A percentile compares a stretch with the other conserved stretches of the same genome.
phyloP scores from a whole-genome alignment of 2,113 vertebrate species.

The Brienomyrus longianalis region DNA sequence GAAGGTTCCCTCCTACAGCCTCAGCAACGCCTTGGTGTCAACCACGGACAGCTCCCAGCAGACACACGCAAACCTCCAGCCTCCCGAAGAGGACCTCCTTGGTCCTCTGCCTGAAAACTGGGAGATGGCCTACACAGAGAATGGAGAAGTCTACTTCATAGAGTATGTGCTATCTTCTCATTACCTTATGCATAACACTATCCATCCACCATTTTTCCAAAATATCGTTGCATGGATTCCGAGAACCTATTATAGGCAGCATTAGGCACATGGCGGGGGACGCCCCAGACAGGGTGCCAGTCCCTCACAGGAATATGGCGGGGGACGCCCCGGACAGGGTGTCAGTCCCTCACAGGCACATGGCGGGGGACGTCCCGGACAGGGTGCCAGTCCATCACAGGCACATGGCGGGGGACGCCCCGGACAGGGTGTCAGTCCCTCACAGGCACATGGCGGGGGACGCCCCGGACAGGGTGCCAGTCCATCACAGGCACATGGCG shows the following conservation, averaged over 20 bases:
- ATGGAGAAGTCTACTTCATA: constrained; percentile 98
- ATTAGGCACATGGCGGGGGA: neutral
- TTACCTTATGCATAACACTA: neutral
- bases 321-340: too few relatives aligned
- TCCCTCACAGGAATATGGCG: neutral
- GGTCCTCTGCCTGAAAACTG: constrained; percentile 96
- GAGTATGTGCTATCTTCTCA: constrained; percentile 68
- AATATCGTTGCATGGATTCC: neutral
- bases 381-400: too few relatives aligned
- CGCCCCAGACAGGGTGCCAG: neutral
- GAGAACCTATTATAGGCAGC: neutral
- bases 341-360: too few relatives aligned
- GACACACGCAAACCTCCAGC: constrained; percentile 84
- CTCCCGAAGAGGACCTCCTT: constrained; percentile 80
- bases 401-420: too few relatives aligned
- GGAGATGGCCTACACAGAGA: constrained; percentile 99
- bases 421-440: too few relatives aligned
- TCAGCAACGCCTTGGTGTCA: constrained; percentile 70
- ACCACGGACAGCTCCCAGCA: constrained; percentile 85
- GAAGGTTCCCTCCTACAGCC: constrained; percentile 57
- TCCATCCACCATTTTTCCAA: neutral
- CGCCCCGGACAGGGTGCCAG: too few relatives aligned
- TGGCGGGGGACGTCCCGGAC: too few relatives aligned
- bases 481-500: too few relatives aligned
- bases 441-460: too few relatives aligned